Conservation (phyloP, 2,797 vertebrate genomes). For the Gouania willdenowi region DNA sequence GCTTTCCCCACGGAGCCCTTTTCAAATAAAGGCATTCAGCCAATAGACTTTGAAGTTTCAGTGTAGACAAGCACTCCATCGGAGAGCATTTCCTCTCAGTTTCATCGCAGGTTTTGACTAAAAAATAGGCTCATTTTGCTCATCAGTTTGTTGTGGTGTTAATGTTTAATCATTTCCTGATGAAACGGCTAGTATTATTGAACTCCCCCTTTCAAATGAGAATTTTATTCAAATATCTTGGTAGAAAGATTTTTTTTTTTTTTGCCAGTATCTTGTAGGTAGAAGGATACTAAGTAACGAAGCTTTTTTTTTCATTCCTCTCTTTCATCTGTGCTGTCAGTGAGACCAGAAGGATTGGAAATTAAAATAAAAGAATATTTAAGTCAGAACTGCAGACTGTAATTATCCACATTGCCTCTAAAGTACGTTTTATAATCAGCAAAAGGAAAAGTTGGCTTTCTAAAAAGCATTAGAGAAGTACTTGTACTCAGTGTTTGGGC, state of each 20-base stretch:
- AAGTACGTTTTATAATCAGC: slow-evolving; percentile 3
- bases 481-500: not conserved
- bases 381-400: not conserved
- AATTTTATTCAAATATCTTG: slow-evolving; percentile 2
- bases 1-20: slow-evolving; percentile 50
- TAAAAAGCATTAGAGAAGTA: not conserved
- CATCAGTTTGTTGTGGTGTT: slow-evolving; percentile 1
- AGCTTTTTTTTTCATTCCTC: not conserved
- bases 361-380: slow-evolving; percentile 23
- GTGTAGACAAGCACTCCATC: slow-evolving; percentile 39
- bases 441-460: slow-evolving; percentile 12
- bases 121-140: slow-evolving; percentile 10
- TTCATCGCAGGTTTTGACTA: slow-evolving; percentile 26
- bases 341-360: slow-evolving; percentile 8
- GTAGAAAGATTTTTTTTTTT: no score
- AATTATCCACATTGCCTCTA: slow-evolving; percentile 8
- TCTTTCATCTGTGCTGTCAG: slow-evolving; percentile 12
- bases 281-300: slow-evolving; percentile 10
- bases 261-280: no score
- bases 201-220: not conserved
- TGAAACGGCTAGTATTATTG: not conserved
- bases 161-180: not conserved
- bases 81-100: slow-evolving; percentile 40
- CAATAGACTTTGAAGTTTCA: slow-evolving; percentile 57
- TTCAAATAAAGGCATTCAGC: slow-evolving; percentile 62